Conservation (phyloP, 2,113 vertebrate genomes). For the Ictalurus punctatus region DNA sequence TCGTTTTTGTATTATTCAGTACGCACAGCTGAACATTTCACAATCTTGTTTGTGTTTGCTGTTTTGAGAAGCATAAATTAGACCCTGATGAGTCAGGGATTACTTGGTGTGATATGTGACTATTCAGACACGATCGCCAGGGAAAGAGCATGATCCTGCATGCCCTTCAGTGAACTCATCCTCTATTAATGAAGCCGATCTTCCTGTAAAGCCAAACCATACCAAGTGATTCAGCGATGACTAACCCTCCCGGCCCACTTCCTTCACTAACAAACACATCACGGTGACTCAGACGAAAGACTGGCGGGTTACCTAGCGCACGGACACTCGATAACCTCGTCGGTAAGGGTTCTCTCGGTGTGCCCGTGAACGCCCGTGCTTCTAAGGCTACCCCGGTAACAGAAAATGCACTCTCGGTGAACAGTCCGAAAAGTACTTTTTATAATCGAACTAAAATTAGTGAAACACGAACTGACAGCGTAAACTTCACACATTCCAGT, state of each 20-base stretch:
- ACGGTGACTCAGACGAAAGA: constrained; percentile 10
- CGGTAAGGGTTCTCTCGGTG: background rate
- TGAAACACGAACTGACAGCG: background rate
- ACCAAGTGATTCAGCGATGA: constrained; percentile 39
- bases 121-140: constrained; percentile 16
- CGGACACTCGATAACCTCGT: background rate
- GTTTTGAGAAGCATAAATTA: background rate
- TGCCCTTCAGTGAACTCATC: constrained; percentile 22
- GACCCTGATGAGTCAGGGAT: constrained; percentile 32
- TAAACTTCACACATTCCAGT: background rate
- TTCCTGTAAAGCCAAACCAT: constrained; percentile 31
- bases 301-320: background rate
- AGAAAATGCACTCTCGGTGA: background rate
- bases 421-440: background rate
- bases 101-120: background rate
- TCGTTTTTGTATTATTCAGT: background rate
- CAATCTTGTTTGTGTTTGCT: background rate
- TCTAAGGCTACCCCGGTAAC: background rate
- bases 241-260: constrained; percentile 3
- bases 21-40: too few relatives aligned
- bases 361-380: background rate
- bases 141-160: constrained; percentile 18
- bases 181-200: constrained; percentile 17
- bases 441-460: background rate
- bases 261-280: background rate